A percentile compares a stretch with the other conserved stretches of the same genome.
Conservation (phyloP, 2,888 invertebrate species). For the Oxytorus armatus region DNA sequence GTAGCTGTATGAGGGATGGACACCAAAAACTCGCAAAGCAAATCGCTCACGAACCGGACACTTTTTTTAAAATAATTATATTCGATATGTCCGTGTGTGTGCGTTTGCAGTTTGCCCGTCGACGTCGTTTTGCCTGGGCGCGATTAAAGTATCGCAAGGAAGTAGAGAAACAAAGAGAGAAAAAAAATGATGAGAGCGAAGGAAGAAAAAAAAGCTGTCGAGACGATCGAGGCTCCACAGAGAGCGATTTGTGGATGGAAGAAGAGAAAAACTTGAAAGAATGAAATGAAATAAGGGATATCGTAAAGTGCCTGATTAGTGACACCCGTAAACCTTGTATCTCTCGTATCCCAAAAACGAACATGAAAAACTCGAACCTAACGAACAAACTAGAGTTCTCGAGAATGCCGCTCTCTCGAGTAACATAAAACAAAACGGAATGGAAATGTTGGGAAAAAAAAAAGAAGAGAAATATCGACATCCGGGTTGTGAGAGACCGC, state of each 20-base stretch:
- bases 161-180: too few relatives aligned
- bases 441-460: too few relatives aligned
- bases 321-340: slow-evolving; percentile 76
- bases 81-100: slow-evolving; percentile 40
- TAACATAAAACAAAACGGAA: background rate
- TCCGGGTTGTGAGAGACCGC: background rate
- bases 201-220: slow-evolving; percentile 11
- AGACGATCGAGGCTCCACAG: slow-evolving; percentile 40
- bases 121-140: background rate
- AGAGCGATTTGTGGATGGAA: slow-evolving; percentile 55
- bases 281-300: slow-evolving; percentile 77
- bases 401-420: background rate
- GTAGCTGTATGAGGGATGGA: too few relatives aligned
- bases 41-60: slow-evolving; percentile 46
- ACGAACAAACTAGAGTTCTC: background rate
- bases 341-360: slow-evolving; percentile 51
- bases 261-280: slow-evolving; percentile 60
- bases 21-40: background rate
- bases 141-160: too few relatives aligned
- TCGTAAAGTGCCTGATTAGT: slow-evolving; percentile 84
- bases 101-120: background rate
- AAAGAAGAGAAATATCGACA: too few relatives aligned
- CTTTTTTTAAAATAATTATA: slow-evolving; percentile 28
- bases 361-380: slow-evolving; percentile 1
- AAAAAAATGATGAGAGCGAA: too few relatives aligned